Evolutionary conservation across 2,888 invertebrate genomes (phyloP).

Genomic region (Synergus itoensis): DNA sequence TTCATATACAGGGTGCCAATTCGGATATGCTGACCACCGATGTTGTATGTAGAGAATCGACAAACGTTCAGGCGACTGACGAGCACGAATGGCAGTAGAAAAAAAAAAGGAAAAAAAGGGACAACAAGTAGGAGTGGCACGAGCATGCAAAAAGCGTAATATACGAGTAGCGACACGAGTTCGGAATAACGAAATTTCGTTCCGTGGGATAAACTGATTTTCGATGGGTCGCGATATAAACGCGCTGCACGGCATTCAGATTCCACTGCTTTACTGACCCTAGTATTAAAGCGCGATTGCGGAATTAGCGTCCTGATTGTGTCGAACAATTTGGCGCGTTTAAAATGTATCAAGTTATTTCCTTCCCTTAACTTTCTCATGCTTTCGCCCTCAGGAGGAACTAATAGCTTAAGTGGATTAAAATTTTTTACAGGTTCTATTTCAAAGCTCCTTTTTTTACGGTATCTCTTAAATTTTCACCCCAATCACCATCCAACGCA

Average conservation of each 20-base stretch:
- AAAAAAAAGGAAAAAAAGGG: slow-evolving; percentile 39
- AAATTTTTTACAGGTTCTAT: slow-evolving; percentile 36
- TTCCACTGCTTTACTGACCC: neutral
- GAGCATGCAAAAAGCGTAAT: slow-evolving; percentile 25
- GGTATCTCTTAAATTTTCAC: neutral
- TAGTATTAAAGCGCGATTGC: slow-evolving; percentile 41
- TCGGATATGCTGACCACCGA: slow-evolving; percentile 47
- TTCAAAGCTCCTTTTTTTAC: slow-evolving; percentile 10
- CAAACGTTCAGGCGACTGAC: slow-evolving; percentile 35
- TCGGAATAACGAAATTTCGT: slow-evolving; percentile 42
- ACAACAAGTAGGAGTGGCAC: slow-evolving; percentile 32
- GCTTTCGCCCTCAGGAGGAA: slow-evolving; percentile 26
- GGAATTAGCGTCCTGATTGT: slow-evolving; percentile 59
- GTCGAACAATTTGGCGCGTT: slow-evolving; percentile 57
- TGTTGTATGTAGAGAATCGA: slow-evolving; percentile 45
- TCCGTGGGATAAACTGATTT: slow-evolving; percentile 49
- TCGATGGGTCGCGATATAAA: slow-evolving; percentile 44
- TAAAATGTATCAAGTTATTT: slow-evolving; percentile 57
- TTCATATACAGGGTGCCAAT: slow-evolving; percentile 45
- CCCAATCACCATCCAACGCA: too few species aligned
- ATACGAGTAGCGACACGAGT: slow-evolving; percentile 26
- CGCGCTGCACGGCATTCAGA: slow-evolving; percentile 19
- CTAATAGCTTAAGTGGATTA: slow-evolving; percentile 53
- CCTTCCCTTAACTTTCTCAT: slow-evolving; percentile 6
- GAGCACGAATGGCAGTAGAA: slow-evolving; percentile 30